Percentiles rank a stretch among this genome's conserved stretches.
phyloP scores from a whole-genome alignment of 2,888 invertebrate genomes.

The Neoitamus cyanurus region DNA sequence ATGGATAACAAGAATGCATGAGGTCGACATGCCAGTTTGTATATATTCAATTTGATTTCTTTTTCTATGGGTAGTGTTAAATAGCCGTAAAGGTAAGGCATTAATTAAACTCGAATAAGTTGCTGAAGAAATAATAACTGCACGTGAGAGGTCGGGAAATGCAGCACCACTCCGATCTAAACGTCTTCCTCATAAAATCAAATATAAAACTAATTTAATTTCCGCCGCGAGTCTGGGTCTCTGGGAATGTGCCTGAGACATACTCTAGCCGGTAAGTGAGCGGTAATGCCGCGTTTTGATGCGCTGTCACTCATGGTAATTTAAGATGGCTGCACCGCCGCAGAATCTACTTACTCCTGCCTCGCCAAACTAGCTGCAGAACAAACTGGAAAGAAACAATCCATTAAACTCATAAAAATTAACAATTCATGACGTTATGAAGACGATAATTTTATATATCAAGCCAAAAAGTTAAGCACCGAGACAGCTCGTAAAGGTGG shows the following conservation, averaged over 20 bases:
- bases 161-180: background rate
- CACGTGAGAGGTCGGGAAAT: background rate
- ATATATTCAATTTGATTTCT: background rate
- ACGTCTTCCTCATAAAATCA: background rate
- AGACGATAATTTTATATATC: slow-evolving; percentile 39
- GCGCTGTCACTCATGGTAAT: slow-evolving; percentile 18
- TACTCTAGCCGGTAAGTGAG: background rate
- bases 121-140: background rate
- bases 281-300: background rate
- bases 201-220: background rate
- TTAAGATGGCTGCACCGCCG: background rate
- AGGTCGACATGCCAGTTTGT: background rate
- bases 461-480: slow-evolving; percentile 41
- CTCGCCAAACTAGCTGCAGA: background rate
- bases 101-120: background rate
- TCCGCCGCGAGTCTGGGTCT: no score
- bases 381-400: slow-evolving; percentile 17
- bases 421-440: slow-evolving; percentile 45
- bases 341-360: background rate
- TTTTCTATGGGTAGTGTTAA: background rate
- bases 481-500: slow-evolving; percentile 23
- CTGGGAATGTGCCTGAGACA: background rate
- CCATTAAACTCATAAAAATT: slow-evolving; percentile 46
- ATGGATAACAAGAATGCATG: no score
- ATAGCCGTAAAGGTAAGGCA: background rate